Evolutionary conservation across 2,113 vertebrate genomes (phyloP), one percentile per base, ranked within the genome.

Genomic region (Brienomyrus longianalis): DNA sequence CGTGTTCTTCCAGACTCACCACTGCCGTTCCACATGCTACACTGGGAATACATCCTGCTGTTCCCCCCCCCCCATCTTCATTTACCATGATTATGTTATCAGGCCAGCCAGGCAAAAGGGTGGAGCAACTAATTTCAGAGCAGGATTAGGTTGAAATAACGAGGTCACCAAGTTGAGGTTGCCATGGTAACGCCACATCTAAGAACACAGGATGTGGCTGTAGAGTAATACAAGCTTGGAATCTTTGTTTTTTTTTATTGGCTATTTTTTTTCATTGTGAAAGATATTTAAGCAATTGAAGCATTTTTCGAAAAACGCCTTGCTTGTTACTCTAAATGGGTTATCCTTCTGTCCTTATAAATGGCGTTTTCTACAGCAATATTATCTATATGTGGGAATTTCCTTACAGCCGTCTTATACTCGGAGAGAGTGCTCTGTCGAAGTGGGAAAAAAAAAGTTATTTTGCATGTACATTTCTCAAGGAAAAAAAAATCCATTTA

Each of bases 71-170:
- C 95, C 93, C 91, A 96, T 96, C 97, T 96, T 98, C 97, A 98
- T 99, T 98, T 98, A 97, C 98, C 97, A 97, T 98, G 97, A 99
- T 99, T 99, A 97, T 98, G 97, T 98, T 98, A 99, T 99, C 98
- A 97, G 97, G 96, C 96, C 96, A 97, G 97, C 97, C 98, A 99
- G 98, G 97, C 98, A 98, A 99, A 98, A 98, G 98, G 98, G 98
- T 97, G 98, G 98, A 97, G 98, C 98, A 97, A 97, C 97, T 97
- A 98, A 99, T 99, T 99, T 98, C 97, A 98, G 98, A 95, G 94
- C 97, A 96, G 97, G 98, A 99, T 99, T 99, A 98, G 97, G 97
- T 97, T 98, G 98, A 98, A 99, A 99, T 99, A 99, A 99, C 98
- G 98, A 99, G 98, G 97, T 98, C 98, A 99, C 97, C 97, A 98